These are phyloP conservation scores for Amblyopsis hoosieri DNA, from an alignment of 2,797 vertebrate genomes.

Conservation along the genomic window DNA sequence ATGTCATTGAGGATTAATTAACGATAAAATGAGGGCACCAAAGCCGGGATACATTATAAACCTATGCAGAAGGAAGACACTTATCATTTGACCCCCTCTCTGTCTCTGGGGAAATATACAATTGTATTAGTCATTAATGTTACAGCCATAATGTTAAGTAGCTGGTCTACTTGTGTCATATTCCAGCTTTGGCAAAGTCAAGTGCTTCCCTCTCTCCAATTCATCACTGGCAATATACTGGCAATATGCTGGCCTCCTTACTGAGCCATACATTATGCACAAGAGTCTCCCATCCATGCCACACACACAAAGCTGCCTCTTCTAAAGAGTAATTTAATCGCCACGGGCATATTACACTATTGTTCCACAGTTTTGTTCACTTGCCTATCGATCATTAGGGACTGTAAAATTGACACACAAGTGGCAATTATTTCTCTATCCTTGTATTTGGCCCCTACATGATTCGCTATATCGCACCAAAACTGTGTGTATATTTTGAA, in stretches of 20 bases:
- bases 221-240: slow-evolving; percentile 52
- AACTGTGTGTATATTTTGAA: slow-evolving; percentile 9
- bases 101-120: slow-evolving; percentile 70
- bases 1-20: slow-evolving; percentile 74
- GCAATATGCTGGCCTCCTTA: slow-evolving; percentile 39
- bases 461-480: neutral
- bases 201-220: slow-evolving; percentile 68
- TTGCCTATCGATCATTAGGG: slow-evolving; percentile 19
- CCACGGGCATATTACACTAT: slow-evolving; percentile 13
- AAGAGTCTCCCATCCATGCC: slow-evolving; percentile 21
- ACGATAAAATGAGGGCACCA: slow-evolving; percentile 70
- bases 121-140: slow-evolving; percentile 73
- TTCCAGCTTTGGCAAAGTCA: slow-evolving; percentile 72
- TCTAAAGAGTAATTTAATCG: slow-evolving; percentile 13
- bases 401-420: slow-evolving; percentile 2
- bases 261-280: slow-evolving; percentile 51
- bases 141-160: slow-evolving; percentile 75
- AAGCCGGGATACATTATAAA: slow-evolving; percentile 67
- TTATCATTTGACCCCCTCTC: slow-evolving; percentile 68
- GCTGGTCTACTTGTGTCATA: slow-evolving; percentile 78
- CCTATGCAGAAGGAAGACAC: slow-evolving; percentile 69
- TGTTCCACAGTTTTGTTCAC: slow-evolving; percentile 7
- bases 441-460: slow-evolving; percentile 3
- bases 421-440: slow-evolving; percentile 9
- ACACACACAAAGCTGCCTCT: slow-evolving; percentile 17